phyloP scores from a whole-genome alignment of 2,888 invertebrate genomes.

The Ennomos fuscantarius region DNA sequence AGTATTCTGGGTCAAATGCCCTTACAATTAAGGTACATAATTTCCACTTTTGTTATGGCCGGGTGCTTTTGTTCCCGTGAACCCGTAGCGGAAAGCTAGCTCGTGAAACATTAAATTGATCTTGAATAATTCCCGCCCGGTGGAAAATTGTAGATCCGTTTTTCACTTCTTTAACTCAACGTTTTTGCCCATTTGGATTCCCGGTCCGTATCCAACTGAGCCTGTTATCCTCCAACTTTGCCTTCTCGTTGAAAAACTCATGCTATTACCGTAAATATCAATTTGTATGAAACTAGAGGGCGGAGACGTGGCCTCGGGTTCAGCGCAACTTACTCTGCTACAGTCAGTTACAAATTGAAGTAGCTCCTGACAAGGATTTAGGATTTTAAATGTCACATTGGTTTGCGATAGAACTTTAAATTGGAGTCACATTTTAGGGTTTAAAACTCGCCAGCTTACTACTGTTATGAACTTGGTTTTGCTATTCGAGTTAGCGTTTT shows the following conservation, averaged over 20 bases:
- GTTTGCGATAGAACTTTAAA: constrained; percentile 60
- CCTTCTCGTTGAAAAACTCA: constrained; percentile 78
- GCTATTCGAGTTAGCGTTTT: constrained; percentile 34
- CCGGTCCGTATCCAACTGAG: constrained; percentile 71
- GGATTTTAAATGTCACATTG: constrained; percentile 64
- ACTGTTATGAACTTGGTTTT: constrained; percentile 31
- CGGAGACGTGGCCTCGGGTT: constrained; percentile 61
- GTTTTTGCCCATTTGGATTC: constrained; percentile 77
- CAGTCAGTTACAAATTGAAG: constrained; percentile 77
- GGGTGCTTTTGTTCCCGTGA: constrained; percentile 45
- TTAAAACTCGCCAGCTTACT: constrained; percentile 43
- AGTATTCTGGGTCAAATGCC: constrained; percentile 29
- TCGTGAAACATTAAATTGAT: constrained; percentile 70
- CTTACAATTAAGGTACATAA: constrained; percentile 23
- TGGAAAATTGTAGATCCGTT: constrained; percentile 69
- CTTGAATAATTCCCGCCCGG: constrained; percentile 63
- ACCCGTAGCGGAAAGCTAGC: constrained; percentile 52
- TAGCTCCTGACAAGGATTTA: constrained; percentile 67
- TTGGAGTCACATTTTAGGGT: constrained; percentile 52
- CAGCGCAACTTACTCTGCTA: constrained; percentile 62
- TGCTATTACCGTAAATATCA: constrained; percentile 85
- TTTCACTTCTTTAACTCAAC: constrained; percentile 71
- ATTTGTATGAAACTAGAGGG: constrained; percentile 83
- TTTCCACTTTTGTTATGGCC: constrained; percentile 43
- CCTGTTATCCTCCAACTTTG: constrained; percentile 78